A percentile compares a stretch with the other conserved stretches of the same genome.
These are phyloP conservation scores for Pachycephala philippinensis DNA, from an alignment of 2,113 vertebrate genomes.

Conservation along the genomic window DNA sequence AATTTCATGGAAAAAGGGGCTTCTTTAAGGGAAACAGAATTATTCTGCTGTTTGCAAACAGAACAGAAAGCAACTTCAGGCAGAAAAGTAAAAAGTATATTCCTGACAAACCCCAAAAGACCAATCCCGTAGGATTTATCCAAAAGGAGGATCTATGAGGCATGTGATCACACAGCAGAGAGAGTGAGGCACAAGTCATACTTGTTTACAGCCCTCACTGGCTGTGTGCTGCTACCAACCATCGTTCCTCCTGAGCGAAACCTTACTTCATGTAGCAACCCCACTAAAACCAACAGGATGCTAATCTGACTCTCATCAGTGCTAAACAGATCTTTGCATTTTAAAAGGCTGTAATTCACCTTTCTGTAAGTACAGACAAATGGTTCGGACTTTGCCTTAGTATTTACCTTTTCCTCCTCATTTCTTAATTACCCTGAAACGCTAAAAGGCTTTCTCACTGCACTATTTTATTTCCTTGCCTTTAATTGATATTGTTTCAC, in stretches of 20 bases:
- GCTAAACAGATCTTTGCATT: neutral
- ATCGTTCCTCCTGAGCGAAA: neutral
- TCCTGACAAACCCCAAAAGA: neutral
- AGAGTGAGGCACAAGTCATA: neutral
- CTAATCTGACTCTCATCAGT: neutral
- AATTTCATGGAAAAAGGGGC: neutral
- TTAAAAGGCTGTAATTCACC: neutral
- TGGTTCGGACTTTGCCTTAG: neutral
- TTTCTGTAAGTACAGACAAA: neutral
- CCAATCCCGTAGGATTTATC: neutral
- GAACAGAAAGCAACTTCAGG: neutral
- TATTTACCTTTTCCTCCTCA: neutral
- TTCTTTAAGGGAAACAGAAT: neutral
- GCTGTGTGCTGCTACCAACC: neutral
- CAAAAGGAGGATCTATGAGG: neutral
- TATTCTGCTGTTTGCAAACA: neutral
- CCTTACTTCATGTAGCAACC: neutral
- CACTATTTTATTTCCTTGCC: conserved; percentile 42
- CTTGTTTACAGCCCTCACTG: neutral
- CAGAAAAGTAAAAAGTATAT: neutral
- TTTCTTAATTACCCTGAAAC: neutral
- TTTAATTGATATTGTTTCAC: conserved; percentile 55
- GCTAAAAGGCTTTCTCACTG: conserved; percentile 24
- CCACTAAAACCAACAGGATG: neutral
- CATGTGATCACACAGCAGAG: neutral